phyloP scores from a whole-genome alignment of 2,797 vertebrate species.

The Ataeniobius toweri region DNA sequence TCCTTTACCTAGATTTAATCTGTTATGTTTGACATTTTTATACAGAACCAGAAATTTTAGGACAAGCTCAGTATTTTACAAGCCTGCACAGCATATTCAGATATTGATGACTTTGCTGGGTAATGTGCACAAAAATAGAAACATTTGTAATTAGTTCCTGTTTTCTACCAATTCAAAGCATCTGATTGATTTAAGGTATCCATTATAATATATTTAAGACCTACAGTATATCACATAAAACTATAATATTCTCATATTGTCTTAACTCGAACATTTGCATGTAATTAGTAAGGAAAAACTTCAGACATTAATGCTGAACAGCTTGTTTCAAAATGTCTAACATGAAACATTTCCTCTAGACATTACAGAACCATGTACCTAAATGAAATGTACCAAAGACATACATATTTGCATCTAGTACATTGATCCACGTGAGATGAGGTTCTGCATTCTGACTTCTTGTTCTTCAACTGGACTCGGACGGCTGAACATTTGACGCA shows the following conservation, averaged over 20 bases:
- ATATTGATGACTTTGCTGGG: not conserved
- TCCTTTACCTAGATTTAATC: not conserved
- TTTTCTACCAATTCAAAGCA: not conserved
- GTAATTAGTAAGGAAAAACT: not conserved
- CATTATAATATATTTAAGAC: not conserved
- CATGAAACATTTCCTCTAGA: not conserved
- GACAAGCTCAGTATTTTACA: not conserved
- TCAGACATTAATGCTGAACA: not conserved
- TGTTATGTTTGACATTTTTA: not conserved
- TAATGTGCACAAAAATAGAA: not conserved
- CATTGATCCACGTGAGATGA: slow-evolving; percentile 65
- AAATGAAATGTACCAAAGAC: not conserved
- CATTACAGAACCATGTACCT: not conserved
- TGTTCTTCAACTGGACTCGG: slow-evolving; percentile 25
- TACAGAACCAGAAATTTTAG: not conserved
- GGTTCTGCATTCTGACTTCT: slow-evolving; percentile 24
- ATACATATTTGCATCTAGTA: slow-evolving; percentile 38
- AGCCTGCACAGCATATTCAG: not conserved
- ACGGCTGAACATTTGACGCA: slow-evolving; percentile 39
- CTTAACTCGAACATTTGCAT: not conserved
- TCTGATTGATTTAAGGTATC: not conserved
- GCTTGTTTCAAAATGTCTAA: not conserved
- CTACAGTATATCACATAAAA: not conserved
- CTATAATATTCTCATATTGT: not conserved
- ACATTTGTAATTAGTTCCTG: not conserved